Base-by-base conservation (phyloP, 2,113 vertebrate species). In the Gymnocephalus cernua region DNA sequence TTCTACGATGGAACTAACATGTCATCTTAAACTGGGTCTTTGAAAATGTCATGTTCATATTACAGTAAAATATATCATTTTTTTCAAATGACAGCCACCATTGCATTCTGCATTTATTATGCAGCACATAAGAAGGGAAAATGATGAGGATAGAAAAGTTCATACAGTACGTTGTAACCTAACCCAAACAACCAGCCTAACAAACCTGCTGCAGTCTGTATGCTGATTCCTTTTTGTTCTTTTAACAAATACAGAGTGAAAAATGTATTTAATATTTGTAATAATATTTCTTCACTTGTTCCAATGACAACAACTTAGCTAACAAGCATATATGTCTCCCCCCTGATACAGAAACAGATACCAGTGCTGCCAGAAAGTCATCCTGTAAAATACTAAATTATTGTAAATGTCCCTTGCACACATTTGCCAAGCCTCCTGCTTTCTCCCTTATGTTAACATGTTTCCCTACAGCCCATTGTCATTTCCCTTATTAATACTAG, bases 401-500 rank as follows among this genome's bases (percentile, higher is more conserved):
- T 32, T 74, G 38, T 79, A 57, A 83, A 78, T 54, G 79, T 71
- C 58, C 45, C 57, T 47, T 54, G 73, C 44, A 61, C 80, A 45
- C 47, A 47, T 15, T 61, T 72, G 56, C 73, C 71, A 41, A 23
- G 29, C 23, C 23, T 69, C 29, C 68, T 57, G 53, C 66, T 73
- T 61, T 73, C 68, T 62, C 67, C 68, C 64, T 77, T 8, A 38
- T 69, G 75, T 72, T 73, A 68, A 83, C 71, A 57, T 13, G 54
- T 67, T 72, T 53, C 69, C 65, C 54, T 12, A 11, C 75, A 41
- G 63, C 57, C 58, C 57, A 19, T 50, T 82, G 78, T 82, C 63
- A 64, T 83, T 68, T 66, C 68, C 82, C 85, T 53, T 53, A 64
- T 85, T 85, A 74, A 86, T 68, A 67, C 57, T 11, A 56, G 51